A percentile compares a stretch with the other conserved stretches of the same genome.
These are phyloP conservation scores for Bradypodion ventrale DNA, from an alignment of 2,797 vertebrate species.

Conservation along the genomic window DNA sequence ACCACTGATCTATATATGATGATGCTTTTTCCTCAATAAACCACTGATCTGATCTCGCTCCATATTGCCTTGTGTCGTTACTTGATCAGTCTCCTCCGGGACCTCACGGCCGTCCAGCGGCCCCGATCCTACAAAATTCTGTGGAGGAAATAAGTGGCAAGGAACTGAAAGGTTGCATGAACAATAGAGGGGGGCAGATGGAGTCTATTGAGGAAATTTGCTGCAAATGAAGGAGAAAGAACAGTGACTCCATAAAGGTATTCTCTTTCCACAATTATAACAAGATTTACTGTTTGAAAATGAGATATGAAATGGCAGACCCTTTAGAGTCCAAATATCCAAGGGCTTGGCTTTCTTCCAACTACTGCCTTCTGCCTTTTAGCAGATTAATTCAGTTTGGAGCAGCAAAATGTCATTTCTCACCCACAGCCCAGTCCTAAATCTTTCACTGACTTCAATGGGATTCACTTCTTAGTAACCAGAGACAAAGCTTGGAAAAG, in stretches of 20 bases:
- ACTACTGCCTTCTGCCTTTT: background rate
- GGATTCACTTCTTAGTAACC: background rate
- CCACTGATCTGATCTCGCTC: too few species aligned
- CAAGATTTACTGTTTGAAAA: background rate
- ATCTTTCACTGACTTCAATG: background rate
- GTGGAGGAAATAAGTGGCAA: conserved; percentile 23
- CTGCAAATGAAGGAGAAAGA: conserved; percentile 46
- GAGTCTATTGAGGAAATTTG: conserved; percentile 47
- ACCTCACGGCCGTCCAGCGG: too few species aligned
- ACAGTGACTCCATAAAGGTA: background rate
- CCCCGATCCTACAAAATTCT: too few species aligned
- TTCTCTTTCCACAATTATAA: conserved; percentile 21
- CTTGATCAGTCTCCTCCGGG: too few species aligned
- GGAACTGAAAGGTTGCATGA: background rate
- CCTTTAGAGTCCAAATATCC: background rate
- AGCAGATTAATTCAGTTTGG: background rate
- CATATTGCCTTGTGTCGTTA: too few species aligned
- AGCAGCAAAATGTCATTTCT: background rate
- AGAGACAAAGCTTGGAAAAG: background rate
- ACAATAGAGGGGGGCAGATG: conserved; percentile 10
- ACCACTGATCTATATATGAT: too few species aligned
- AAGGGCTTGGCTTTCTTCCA: background rate
- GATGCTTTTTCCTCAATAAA: too few species aligned
- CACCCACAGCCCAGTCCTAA: background rate
- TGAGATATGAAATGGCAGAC: conserved; percentile 29